phyloP scores from a whole-genome alignment of 2,888 invertebrate genomes.

The Liodrosophila aerea region DNA sequence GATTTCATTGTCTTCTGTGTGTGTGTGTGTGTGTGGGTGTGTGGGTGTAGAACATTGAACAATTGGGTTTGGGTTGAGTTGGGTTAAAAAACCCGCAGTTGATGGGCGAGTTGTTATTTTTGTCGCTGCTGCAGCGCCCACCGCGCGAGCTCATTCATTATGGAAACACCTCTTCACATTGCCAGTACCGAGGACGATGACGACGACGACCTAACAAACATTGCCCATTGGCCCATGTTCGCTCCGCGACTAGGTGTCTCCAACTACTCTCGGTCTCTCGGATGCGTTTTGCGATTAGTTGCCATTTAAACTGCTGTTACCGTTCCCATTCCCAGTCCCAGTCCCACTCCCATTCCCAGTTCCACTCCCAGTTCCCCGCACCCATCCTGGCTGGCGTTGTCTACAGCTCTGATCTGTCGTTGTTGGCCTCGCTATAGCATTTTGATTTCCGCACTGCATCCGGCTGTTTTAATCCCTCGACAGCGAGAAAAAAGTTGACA shows the following conservation, averaged over 20 bases:
- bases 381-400: background rate
- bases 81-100: slow-evolving; percentile 45
- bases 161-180: slow-evolving; percentile 69
- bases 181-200: too few relatives aligned
- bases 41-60: too few relatives aligned
- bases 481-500: slow-evolving; percentile 12
- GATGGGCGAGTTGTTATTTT: slow-evolving; percentile 44
- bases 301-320: slow-evolving; percentile 75
- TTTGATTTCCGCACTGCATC: slow-evolving; percentile 74
- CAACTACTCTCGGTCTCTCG: background rate
- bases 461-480: slow-evolving; percentile 68
- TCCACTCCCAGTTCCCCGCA: background rate
- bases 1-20: slow-evolving; percentile 70
- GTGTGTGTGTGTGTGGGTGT: slow-evolving; percentile 1
- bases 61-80: background rate
- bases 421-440: slow-evolving; percentile 49
- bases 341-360: background rate
- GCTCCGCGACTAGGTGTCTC: too few relatives aligned
- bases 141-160: slow-evolving; percentile 64
- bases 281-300: slow-evolving; percentile 68
- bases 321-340: slow-evolving; percentile 12
- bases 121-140: slow-evolving; percentile 25
- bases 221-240: slow-evolving; percentile 10
- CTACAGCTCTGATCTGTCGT: slow-evolving; percentile 48
- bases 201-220: slow-evolving; percentile 24